Evolutionary conservation across 2,888 invertebrate genomes (phyloP).

Genomic region (Stegana nigrithorax): DNA sequence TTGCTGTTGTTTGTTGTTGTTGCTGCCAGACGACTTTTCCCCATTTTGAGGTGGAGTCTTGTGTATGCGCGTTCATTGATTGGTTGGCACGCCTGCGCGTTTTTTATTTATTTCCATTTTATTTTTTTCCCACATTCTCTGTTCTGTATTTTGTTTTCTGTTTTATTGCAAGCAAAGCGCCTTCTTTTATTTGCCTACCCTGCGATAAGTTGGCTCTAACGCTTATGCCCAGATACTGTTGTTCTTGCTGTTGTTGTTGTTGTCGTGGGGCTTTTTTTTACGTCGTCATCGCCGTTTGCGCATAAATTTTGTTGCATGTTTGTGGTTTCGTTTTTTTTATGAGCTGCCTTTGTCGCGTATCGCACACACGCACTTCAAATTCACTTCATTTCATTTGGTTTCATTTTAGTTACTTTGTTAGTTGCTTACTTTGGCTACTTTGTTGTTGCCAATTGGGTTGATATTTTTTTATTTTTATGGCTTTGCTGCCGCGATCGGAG

Average conservation of each 20-base stretch:
- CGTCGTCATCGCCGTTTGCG: no score
- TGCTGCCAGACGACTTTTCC: slow-evolving; percentile 24
- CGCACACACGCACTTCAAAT: slow-evolving; percentile 7
- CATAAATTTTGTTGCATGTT: slow-evolving; percentile 64
- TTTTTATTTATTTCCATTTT: slow-evolving; percentile 2
- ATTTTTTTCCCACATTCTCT: no score
- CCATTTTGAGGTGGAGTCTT: slow-evolving; percentile 59
- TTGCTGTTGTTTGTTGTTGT: not conserved
- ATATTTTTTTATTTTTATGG: slow-evolving; percentile 13
- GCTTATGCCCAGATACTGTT: slow-evolving; percentile 17
- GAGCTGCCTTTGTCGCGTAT: slow-evolving; percentile 23
- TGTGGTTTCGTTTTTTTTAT: slow-evolving; percentile 46
- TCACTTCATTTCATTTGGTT: not conserved
- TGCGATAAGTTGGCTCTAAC: slow-evolving; percentile 48
- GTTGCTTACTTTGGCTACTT: not conserved
- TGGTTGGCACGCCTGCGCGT: slow-evolving; percentile 33
- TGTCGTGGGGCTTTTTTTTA: slow-evolving; percentile 10
- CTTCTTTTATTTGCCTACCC: slow-evolving; percentile 14
- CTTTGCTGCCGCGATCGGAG: slow-evolving; percentile 23
- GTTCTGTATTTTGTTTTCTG: not conserved
- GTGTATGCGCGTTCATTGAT: slow-evolving; percentile 38
- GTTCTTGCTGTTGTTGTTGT: slow-evolving; percentile 3
- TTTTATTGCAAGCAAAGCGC: not conserved
- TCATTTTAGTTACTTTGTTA: not conserved
- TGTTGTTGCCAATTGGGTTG: slow-evolving; percentile 10